Evolutionary conservation across 2,797 vertebrate species (phyloP).

Genomic region (Smutsia gigantea): DNA sequence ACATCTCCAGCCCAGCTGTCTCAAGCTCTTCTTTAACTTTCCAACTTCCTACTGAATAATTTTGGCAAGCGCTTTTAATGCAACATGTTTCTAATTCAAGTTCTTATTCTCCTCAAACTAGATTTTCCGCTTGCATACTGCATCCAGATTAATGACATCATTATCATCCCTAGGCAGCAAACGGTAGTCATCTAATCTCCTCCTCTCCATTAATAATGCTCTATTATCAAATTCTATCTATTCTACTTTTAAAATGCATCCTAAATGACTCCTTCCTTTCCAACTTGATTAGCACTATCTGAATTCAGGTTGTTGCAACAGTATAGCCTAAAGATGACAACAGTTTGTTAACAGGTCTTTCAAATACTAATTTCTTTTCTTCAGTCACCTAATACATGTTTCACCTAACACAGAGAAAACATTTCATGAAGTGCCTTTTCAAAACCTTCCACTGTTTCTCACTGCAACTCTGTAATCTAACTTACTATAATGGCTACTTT

Average conservation of each 20-base stretch:
- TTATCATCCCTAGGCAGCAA: slow-evolving; percentile 7
- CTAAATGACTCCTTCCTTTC: slow-evolving; percentile 44
- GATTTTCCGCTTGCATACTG: slow-evolving; percentile 22
- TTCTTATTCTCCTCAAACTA: slow-evolving; percentile 59
- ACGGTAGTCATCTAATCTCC: slow-evolving; percentile 12
- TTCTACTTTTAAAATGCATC: slow-evolving; percentile 16
- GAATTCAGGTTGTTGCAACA: neutral
- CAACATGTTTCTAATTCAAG: slow-evolving; percentile 57
- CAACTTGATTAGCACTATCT: slow-evolving; percentile 16
- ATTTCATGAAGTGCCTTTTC: neutral
- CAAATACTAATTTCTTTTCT: neutral
- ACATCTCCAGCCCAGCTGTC: slow-evolving; percentile 7
- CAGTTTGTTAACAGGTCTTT: neutral
- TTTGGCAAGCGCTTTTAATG: slow-evolving; percentile 22
- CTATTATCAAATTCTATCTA: neutral
- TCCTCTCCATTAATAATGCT: slow-evolving; percentile 22
- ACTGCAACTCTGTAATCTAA: neutral
- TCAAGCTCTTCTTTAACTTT: slow-evolving; percentile 50
- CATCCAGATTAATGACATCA: slow-evolving; percentile 60
- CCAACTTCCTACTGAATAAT: slow-evolving; percentile 55
- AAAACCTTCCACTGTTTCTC: neutral
- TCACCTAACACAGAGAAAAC: slow-evolving; percentile 1
- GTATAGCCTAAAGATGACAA: neutral
- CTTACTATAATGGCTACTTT: neutral
- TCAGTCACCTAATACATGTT: neutral